Evolutionary conservation across 2,113 vertebrate species (phyloP).

Genomic region (Hiodon alosoides): DNA sequence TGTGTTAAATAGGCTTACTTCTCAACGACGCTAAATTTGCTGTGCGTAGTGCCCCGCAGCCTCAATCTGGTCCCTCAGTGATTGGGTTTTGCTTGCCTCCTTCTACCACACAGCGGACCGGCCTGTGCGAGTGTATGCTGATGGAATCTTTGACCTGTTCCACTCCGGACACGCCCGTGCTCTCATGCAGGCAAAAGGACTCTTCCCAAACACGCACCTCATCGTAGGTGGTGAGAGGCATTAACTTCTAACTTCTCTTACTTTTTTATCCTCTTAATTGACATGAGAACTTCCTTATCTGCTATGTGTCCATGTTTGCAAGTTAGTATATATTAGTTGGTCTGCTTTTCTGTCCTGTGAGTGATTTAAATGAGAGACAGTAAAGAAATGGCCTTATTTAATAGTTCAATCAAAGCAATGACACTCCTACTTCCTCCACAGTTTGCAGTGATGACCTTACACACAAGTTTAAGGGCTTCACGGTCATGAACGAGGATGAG

Average conservation of each 20-base stretch:
- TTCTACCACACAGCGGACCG: conserved; percentile 62
- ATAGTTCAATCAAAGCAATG: neutral
- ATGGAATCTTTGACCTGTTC: conserved; percentile 86
- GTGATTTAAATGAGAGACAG: too few relatives aligned
- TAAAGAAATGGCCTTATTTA: too few relatives aligned
- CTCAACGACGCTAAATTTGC: too few relatives aligned
- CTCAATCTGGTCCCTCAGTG: neutral
- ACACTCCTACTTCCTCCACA: conserved; percentile 35
- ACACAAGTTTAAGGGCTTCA: conserved; percentile 81
- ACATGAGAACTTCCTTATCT: neutral
- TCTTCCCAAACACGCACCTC: conserved; percentile 85
- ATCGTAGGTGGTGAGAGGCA: conserved; percentile 77
- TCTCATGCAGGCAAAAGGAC: conserved; percentile 83
- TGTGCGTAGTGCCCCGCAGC: neutral
- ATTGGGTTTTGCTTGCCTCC: neutral
- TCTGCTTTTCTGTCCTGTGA: too few relatives aligned
- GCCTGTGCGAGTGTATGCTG: conserved; percentile 80
- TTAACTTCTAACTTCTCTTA: neutral
- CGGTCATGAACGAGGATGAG: conserved; percentile 78
- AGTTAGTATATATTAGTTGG: too few relatives aligned
- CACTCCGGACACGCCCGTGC: conserved; percentile 83
- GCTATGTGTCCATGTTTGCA: neutral
- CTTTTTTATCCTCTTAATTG: neutral
- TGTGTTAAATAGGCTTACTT: too few relatives aligned
- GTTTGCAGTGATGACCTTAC: conserved; percentile 79